phyloP scores from a whole-genome alignment of 2,113 vertebrate genomes.

The Lota lota region DNA sequence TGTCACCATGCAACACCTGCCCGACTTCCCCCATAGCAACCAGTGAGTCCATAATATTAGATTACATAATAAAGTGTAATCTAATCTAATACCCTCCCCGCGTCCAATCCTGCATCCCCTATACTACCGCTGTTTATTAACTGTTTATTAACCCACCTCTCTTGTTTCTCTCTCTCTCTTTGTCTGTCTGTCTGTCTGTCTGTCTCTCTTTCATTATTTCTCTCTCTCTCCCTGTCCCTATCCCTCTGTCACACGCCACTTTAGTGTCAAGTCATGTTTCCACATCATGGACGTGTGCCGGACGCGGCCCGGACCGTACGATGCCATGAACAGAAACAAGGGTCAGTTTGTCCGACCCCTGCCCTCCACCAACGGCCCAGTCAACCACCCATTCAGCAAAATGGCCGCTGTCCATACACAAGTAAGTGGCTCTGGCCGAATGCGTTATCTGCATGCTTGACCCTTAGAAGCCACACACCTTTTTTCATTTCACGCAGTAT shows the following conservation, averaged over 20 bases:
- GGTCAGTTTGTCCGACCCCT: constrained; percentile 84
- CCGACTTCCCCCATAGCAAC: constrained; percentile 97
- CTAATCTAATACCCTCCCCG: background rate
- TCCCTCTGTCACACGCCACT: background rate
- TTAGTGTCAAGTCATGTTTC: constrained; percentile 95
- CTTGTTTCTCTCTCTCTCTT: background rate
- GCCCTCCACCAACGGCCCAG: constrained; percentile 70
- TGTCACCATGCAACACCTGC: constrained; percentile 97
- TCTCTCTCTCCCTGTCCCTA: background rate
- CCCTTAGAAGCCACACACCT: background rate
- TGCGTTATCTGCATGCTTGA: background rate
- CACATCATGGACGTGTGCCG: constrained; percentile 98
- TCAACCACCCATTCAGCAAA: constrained; percentile 87
- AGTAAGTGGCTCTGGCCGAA: constrained; percentile 69
- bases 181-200: no score
- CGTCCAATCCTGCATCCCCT: background rate
- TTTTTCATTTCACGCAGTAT: background rate
- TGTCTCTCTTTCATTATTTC: background rate
- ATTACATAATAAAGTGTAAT: background rate
- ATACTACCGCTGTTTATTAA: no score
- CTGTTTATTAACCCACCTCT: no score
- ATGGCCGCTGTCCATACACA: constrained; percentile 85
- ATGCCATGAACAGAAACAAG: constrained; percentile 87
- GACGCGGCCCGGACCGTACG: constrained; percentile 80
- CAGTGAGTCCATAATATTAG: constrained; percentile 76